These are phyloP conservation scores for Rugalucina vietnamica DNA, from an alignment of 2,888 invertebrate species.

Conservation along the genomic window DNA sequence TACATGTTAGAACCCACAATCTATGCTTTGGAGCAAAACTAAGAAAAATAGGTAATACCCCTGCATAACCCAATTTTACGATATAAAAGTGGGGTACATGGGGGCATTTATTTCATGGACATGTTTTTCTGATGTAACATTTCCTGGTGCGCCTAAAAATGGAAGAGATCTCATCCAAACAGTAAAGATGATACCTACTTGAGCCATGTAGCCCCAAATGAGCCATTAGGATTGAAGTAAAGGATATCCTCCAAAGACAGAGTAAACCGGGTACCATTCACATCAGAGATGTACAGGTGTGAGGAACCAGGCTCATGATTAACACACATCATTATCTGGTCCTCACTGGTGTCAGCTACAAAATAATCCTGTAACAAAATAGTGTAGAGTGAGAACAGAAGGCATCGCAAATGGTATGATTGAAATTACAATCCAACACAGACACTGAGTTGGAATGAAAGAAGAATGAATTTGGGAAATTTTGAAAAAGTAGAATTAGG, in stretches of 20 bases:
- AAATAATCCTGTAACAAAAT: slow-evolving; percentile 87
- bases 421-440: not conserved
- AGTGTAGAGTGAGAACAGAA: not conserved
- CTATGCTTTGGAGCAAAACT: too few relatives aligned
- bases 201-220: slow-evolving; percentile 90
- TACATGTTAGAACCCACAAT: too few relatives aligned
- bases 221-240: slow-evolving; percentile 88
- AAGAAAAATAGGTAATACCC: too few relatives aligned
- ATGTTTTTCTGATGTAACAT: too few relatives aligned
- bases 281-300: slow-evolving; percentile 92
- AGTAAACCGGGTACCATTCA: slow-evolving; percentile 89
- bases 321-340: slow-evolving; percentile 90
- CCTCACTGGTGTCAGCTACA: slow-evolving; percentile 93
- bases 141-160: too few relatives aligned
- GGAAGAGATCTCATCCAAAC: too few relatives aligned
- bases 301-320: slow-evolving; percentile 91
- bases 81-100: too few relatives aligned
- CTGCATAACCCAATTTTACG: too few relatives aligned
- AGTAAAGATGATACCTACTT: slow-evolving; percentile 90
- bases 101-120: too few relatives aligned
- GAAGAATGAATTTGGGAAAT: too few relatives aligned
- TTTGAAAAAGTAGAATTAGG: too few relatives aligned
- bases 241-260: slow-evolving; percentile 92
- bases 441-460: too few relatives aligned
- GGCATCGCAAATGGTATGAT: not conserved